Evolutionary conservation across 2,113 vertebrate genomes (phyloP), one percentile per base, ranked within the genome.

Genomic region (Phyllostomus discolor): DNA sequence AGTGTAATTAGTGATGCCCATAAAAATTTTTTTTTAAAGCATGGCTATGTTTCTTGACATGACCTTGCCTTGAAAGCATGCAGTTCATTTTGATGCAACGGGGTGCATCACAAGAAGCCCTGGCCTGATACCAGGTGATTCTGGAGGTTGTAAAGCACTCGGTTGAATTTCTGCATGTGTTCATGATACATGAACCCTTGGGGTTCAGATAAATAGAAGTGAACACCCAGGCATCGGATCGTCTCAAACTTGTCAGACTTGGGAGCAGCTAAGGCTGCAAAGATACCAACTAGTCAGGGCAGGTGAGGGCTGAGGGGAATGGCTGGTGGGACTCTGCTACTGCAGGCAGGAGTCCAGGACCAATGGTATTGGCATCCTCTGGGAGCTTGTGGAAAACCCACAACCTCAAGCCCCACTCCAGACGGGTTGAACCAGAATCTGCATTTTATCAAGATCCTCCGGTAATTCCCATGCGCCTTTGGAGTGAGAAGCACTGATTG

Each of bases 271-370:
- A 43, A 24, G 62, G 41, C 43, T 83, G 33, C 35, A 73, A 48
- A 76, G 35, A 59, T 1, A 16, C 2, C 0, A 0, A 28, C 8
- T 3, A 5, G n/a, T 46, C 14, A 20, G 54, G 35, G 19, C 9
- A 67, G 10, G 17, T 2, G 10, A 81, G 69, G 52, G 35, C 41
- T 16, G 50, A 64, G 38, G 62, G 66, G 52, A 59, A 17, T 7
- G 4, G 75, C 9, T 3, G 3, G 15, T 2, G 7, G 24, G 46
- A 35, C 59, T 69, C 41, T 52, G 8, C 1, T 11, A 17, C 10
- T 62, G 43, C 14, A 26, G 26, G n/a, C 14, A 31, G 50, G n/a
- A 84, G 38, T 48, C 38, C 24, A 69, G 57, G 48, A 17, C 11
- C 64, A 69, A 50, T 1, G 17, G 26, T 15, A 11, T 19, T 14